Conservation (phyloP, 37 sponge, comb jelly and placozoan species). For the Aphrocallistes beatrix region DNA sequence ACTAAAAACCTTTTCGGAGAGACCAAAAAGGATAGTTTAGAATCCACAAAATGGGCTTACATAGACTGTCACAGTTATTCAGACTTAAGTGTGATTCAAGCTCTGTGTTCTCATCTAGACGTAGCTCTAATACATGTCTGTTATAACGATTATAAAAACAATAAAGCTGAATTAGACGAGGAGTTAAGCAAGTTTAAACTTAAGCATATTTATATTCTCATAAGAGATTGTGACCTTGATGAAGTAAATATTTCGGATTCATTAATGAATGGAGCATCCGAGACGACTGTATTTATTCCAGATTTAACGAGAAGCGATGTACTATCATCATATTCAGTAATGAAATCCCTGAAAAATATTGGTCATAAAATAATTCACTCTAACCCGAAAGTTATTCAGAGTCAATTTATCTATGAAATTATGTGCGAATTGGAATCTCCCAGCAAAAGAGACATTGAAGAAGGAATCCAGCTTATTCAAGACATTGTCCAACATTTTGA, state of each 20-base stretch:
- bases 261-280: too few relatives aligned
- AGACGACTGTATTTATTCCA: too few relatives aligned
- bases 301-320: not conserved
- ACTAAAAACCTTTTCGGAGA: not conserved
- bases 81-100: not conserved
- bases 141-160: too few relatives aligned
- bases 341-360: not conserved
- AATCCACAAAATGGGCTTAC: slow-evolving; percentile 6
- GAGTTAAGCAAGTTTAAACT: too few relatives aligned
- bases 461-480: not conserved
- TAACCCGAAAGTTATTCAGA: not conserved
- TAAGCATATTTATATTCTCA: too few relatives aligned
- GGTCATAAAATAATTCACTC: not conserved
- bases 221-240: too few relatives aligned
- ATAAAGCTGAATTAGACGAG: too few relatives aligned
- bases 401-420: not conserved
- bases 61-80: not conserved
- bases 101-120: not conserved
- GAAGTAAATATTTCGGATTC: too few relatives aligned
- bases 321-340: too few relatives aligned
- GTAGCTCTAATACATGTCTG: not conserved
- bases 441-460: not conserved
- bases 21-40: not conserved
- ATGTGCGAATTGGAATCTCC: not conserved
- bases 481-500: not conserved